phyloP scores from a whole-genome alignment of 1,140 invertebrate genomes.

The Eciton burchellii region DNA sequence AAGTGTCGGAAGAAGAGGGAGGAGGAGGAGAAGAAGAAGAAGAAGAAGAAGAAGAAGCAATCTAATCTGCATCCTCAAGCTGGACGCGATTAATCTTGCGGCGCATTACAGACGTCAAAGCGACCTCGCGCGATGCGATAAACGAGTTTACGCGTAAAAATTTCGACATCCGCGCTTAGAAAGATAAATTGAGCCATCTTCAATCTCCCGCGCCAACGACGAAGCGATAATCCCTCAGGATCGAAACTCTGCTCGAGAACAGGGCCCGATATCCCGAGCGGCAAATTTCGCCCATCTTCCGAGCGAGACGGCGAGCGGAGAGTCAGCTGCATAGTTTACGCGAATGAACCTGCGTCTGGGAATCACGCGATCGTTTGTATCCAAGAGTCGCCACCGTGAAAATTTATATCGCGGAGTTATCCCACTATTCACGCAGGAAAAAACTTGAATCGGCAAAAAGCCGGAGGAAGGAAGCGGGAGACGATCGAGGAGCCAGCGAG shows the following conservation, averaged over 20 bases:
- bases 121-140: neutral
- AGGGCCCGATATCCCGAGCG: neutral
- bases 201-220: no score
- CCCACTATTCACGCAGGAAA: slow-evolving; percentile 42
- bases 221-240: neutral
- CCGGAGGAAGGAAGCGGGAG: slow-evolving; percentile 26
- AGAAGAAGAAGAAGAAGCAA: slow-evolving; percentile 16
- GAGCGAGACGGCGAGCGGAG: neutral
- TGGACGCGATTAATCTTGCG: slow-evolving; percentile 17
- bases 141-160: no score
- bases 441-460: slow-evolving; percentile 55
- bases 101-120: no score
- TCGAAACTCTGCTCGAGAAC: neutral
- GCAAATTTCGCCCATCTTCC: neutral
- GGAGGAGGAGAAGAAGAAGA: neutral
- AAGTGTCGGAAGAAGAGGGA: slow-evolving; percentile 50
- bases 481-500: slow-evolving; percentile 4
- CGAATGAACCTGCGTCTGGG: slow-evolving; percentile 27
- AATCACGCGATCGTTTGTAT: slow-evolving; percentile 50
- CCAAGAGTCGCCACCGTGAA: slow-evolving; percentile 29
- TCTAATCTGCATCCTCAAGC: slow-evolving; percentile 27
- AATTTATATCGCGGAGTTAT: slow-evolving; percentile 68
- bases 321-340: neutral
- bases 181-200: no score
- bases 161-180: no score